Percentiles rank a stretch among this genome's conserved stretches.
These are phyloP conservation scores for Drosophila chauvacae DNA, from an alignment of 1,140 invertebrate species.

Conservation along the genomic window DNA sequence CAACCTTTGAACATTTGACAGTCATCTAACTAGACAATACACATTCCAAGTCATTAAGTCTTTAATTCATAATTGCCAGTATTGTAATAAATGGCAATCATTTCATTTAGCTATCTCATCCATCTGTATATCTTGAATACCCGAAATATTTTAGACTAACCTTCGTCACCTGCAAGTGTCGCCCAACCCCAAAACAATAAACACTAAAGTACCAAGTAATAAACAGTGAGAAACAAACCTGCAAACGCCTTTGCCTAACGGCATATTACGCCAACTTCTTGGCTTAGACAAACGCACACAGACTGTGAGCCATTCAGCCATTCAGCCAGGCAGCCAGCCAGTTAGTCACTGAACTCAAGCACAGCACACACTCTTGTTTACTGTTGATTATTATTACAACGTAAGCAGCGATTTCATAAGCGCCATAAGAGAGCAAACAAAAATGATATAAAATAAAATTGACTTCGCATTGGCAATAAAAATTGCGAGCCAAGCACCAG, in stretches of 20 bases:
- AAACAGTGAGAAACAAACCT: conserved; percentile 27
- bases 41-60: not conserved
- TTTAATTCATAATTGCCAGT: conserved; percentile 9
- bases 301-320: not conserved
- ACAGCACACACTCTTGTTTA: conserved; percentile 40
- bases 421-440: conserved; percentile 20
- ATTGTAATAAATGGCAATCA: conserved; percentile 7
- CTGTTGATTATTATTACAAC: conserved; percentile 49
- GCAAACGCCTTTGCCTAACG: conserved; percentile 38
- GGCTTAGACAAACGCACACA: conserved; percentile 7
- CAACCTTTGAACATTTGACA: not conserved
- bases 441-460: conserved; percentile 43
- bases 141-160: conserved; percentile 24
- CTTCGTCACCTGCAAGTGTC: conserved; percentile 35
- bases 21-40: not conserved
- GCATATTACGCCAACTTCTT: conserved; percentile 41
- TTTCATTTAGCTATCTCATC: conserved; percentile 7
- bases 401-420: conserved; percentile 45
- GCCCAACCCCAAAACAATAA: conserved; percentile 48
- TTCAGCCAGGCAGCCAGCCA: conserved; percentile 3
- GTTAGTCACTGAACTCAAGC: conserved; percentile 29
- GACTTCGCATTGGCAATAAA: conserved; percentile 55
- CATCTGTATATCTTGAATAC: not conserved
- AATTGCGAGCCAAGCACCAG: conserved; percentile 39
- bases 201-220: conserved; percentile 27